A percentile compares a stretch with the other conserved stretches of the same genome.
Evolutionary conservation across 53 echinoderm and acorn worm genomes (phyloP).

Genomic region (Mesocentrotus franciscanus): DNA sequence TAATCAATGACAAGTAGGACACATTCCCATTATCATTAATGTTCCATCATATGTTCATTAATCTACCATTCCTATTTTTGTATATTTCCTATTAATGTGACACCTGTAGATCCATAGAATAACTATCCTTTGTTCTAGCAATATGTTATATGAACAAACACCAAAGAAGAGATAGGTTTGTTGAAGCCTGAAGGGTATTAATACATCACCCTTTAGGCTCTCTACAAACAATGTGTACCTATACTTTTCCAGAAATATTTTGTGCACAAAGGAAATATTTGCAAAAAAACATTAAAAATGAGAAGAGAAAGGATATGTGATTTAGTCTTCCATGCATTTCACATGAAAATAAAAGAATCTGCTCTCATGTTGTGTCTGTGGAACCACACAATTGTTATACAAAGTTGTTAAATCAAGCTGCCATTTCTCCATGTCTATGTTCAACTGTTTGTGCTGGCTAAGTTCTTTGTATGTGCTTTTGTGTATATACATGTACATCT

Average conservation of each 20-base stretch:
- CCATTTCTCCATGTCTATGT: not conserved
- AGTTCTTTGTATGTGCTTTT: not conserved
- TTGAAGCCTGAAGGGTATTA: not conserved
- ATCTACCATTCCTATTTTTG: not conserved
- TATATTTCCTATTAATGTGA: not conserved
- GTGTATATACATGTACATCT: not conserved
- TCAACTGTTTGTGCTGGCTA: not conserved
- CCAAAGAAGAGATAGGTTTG: not conserved
- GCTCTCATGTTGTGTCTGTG: not conserved
- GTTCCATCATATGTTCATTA: not conserved
- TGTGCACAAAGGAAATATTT: not conserved
- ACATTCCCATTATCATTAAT: not conserved
- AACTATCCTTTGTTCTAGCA: not conserved
- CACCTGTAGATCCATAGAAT: not conserved
- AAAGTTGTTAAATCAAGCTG: not conserved
- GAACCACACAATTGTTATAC: not conserved
- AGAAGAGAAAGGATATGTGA: not conserved
- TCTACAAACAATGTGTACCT: not conserved
- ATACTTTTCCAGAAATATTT: not conserved
- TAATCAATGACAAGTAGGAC: not conserved
- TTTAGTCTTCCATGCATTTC: conserved; percentile 33
- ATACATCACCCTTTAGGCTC: not conserved
- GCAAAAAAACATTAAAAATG: not conserved
- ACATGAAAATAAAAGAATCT: not conserved
- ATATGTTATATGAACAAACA: not conserved